These are phyloP conservation scores for Holacanthella duospinosa DNA, from an alignment of 2,888 invertebrate genomes.

Conservation along the genomic window DNA sequence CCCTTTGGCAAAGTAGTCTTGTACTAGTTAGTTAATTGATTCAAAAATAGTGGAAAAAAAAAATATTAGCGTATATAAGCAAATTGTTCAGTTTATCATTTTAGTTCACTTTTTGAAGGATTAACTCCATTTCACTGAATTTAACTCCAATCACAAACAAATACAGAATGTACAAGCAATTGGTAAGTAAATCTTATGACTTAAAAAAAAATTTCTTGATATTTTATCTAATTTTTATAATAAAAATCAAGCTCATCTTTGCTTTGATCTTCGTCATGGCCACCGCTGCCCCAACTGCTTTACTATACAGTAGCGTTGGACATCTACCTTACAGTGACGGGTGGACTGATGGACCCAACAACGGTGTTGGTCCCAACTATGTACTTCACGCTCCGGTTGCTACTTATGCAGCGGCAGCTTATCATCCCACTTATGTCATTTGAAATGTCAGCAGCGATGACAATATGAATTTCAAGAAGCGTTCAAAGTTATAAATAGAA, in stretches of 20 bases:
- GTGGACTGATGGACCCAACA: slow-evolving; percentile 26
- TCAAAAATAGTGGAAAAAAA: not conserved
- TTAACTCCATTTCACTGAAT: too few species aligned
- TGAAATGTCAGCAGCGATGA: too few species aligned
- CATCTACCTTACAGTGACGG: slow-evolving; percentile 17
- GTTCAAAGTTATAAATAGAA: too few species aligned
- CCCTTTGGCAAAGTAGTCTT: not conserved
- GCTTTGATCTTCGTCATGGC: not conserved
- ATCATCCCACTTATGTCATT: too few species aligned
- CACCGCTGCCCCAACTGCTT: not conserved
- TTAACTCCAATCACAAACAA: too few species aligned
- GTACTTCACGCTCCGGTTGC: slow-evolving; percentile 4
- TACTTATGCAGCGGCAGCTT: too few species aligned
- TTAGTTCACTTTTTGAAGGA: too few species aligned
- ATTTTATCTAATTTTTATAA: not conserved
- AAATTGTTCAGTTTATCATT: too few species aligned
- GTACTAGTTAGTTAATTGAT: not conserved
- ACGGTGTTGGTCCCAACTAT: slow-evolving; percentile 21
- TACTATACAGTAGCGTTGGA: not conserved
- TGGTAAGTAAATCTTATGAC: not conserved
- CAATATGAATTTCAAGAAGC: too few species aligned
- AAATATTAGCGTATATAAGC: not conserved
- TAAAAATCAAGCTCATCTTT: not conserved
- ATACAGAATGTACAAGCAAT: not conserved
- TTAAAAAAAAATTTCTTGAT: not conserved